Evolutionary conservation across 2,888 invertebrate genomes (phyloP), one percentile per base, ranked within the genome.

Genomic region (Conops quadrifasciatus): DNA sequence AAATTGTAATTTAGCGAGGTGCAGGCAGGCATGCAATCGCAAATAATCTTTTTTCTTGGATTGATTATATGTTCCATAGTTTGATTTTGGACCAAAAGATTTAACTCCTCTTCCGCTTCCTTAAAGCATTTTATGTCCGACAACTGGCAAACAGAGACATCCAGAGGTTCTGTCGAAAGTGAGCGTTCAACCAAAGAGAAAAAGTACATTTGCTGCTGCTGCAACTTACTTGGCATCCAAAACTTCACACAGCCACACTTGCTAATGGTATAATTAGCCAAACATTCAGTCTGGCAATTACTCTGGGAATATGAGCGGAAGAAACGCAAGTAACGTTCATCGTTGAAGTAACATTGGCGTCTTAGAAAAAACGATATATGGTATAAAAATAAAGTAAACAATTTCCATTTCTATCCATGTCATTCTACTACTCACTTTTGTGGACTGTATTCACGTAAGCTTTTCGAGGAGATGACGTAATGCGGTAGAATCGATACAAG

Each of bases 231-330:
- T 70, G 92, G 92, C 91, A 92, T 91, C 79, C 91, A 90, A 77
- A 91, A 91, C 78, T 90, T 90, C 13, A 91, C 91, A 79, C 92
- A 92, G 16, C 88, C 89, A 79, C 92, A 92, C 76, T 86, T 86
- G 7, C 83, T 80, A 71, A 89, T 85, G 0, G 92, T 92, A 75
- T 87, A 91, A 83, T 92, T 92, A 2, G 91, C 87, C 70, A 91
- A 84, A 75, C 92, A 92, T 82, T 93, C 92, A 76, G 91, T 88
- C 79, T 92, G 90, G 80, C 92, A 93, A 83, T 92, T 92, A 70
- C 89, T 88, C 82, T 92, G 92, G 0, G 92, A 92, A 82, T 93
- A 92, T 30, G 89, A 88, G 80, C 89, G 89, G 81, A 89, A 92
- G 80, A 88, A 92, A 30, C 87, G 86, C 67, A 92, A 86, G 74